These are phyloP conservation scores for Cepphus grylle DNA, from an alignment of 2,113 vertebrate genomes.

Conservation along the genomic window DNA sequence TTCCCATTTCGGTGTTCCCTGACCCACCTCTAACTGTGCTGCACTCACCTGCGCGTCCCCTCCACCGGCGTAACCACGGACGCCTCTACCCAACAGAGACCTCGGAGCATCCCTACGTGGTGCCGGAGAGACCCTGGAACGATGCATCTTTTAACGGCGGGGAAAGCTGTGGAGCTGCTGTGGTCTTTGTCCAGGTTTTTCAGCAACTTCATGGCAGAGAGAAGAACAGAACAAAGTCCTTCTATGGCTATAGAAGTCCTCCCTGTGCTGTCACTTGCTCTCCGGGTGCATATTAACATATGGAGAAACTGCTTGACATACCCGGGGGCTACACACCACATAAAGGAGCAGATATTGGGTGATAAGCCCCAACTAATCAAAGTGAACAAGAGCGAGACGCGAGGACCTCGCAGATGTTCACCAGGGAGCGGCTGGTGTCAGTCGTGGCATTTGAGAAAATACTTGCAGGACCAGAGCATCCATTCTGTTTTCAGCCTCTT, in stretches of 20 bases:
- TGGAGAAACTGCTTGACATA: neutral
- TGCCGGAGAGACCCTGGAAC: neutral
- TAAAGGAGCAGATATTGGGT: neutral
- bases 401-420: neutral
- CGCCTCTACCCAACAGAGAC: fast-evolving
- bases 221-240: neutral
- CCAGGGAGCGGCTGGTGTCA: neutral
- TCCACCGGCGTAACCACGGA: neutral
- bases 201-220: neutral
- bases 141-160: fast-evolving
- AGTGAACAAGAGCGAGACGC: neutral
- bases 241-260: neutral
- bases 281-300: neutral
- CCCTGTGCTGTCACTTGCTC: neutral
- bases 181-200: neutral
- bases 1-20: neutral
- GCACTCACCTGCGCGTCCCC: fast-evolving
- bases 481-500: neutral
- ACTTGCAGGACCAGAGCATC: neutral
- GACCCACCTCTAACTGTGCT: fast-evolving
- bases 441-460: neutral
- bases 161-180: neutral
- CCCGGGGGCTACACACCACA: neutral
- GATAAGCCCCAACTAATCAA: neutral
- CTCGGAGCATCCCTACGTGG: neutral